Conservation (phyloP, 2,113 vertebrate genomes). For the Heteronetta atricapilla region DNA sequence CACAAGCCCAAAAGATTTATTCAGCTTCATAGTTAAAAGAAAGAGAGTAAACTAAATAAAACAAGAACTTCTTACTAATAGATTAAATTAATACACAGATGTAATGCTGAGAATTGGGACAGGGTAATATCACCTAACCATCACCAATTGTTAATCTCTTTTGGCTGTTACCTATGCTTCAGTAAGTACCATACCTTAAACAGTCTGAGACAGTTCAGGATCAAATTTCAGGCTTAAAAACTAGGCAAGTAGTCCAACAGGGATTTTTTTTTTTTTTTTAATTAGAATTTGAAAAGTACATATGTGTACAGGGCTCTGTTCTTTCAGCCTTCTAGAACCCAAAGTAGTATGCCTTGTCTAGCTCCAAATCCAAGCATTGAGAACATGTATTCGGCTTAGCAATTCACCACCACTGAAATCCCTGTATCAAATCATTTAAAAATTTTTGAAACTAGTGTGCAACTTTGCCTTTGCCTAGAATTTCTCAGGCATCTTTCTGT, state of each 20-base stretch:
- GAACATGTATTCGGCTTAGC: neutral
- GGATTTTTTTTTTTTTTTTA: neutral
- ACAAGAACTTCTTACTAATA: neutral
- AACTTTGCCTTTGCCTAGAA: neutral
- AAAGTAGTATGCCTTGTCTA: neutral
- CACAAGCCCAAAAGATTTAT: neutral
- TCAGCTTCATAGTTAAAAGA: neutral
- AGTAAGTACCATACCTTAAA: neutral
- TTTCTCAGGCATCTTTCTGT: neutral
- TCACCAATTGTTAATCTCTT: neutral
- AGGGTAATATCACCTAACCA: neutral
- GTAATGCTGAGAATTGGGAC: neutral
- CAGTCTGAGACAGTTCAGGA: neutral
- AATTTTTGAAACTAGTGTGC: neutral
- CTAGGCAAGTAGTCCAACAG: neutral
- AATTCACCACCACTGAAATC: neutral
- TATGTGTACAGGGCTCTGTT: neutral
- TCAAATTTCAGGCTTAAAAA: neutral
- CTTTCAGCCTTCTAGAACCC: neutral
- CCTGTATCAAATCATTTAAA: neutral
- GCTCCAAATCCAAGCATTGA: neutral
- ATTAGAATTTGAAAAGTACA: neutral
- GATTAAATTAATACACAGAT: neutral
- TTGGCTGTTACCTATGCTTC: neutral
- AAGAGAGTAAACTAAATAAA: neutral